Base-by-base conservation (phyloP, 1,140 invertebrate species). In the Apis florea region DNA sequence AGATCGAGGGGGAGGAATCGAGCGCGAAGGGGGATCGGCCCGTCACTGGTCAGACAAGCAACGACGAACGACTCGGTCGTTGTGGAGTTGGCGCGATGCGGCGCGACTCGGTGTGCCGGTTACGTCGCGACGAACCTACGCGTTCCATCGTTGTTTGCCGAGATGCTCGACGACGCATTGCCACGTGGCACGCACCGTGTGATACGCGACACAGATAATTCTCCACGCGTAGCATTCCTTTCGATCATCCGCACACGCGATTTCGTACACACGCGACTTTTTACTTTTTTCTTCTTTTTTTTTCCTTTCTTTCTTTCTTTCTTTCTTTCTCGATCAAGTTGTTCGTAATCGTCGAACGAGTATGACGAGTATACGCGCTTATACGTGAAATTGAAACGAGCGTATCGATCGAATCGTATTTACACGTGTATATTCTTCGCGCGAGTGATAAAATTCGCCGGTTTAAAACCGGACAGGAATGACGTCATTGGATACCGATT, bases 401-500 rank as follows among this genome's bases (percentile, higher is more conserved):
- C 5, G 13, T 26, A 61, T 10, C n/a, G 66, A 51, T 49, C 13
- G 24, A 2, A 15, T 17, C 53, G 47, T 26, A 59, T 74, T 78
- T 61, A 61, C 63, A 40, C 5, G 31, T 40, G 31, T 40, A 15
- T 58, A 64, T 17, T 79, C 51, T 40, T 47, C 59, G 47, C 59
- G 76, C 67, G 47, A 69, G 83, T 26, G 56, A 66, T 71, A 69
- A 80, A 77, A 80, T 87, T 86, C 69, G 51, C 53, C 54, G 78
- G 71, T 56, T 74, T 54, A 63, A 59, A 78, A 73, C 49, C 19
- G 79, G 56, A n/a, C 68, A 51, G 15, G 56, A n/a, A 53, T 78
- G 82, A 86, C 83, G 79, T 84, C 82, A 87, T 56, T 64, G 72
- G 58, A 72, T 31, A n/a, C 31, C 73, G 49, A 86, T 87, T 84